Base-by-base conservation (phyloP, 2,888 invertebrate genomes). In the Empis livida region DNA sequence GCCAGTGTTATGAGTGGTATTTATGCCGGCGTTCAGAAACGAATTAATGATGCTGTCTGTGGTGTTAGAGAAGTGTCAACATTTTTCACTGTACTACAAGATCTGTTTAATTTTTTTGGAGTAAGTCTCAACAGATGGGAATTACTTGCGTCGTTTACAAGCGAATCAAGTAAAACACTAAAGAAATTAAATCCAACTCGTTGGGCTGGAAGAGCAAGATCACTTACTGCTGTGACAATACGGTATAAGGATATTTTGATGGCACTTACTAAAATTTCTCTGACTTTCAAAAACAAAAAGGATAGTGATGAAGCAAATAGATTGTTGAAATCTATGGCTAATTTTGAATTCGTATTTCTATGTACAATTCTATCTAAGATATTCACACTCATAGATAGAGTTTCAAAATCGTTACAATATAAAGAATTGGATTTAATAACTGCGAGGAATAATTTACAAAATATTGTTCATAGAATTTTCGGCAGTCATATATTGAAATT, bases 51-150 rank as follows among this genome's bases (percentile, higher is more conserved):
- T 35, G 35, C 35, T 35, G 35, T 35, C 35, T 35, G 35, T 35
- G 37, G 39, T 38, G 32, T 35, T 17, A 23, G 17, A 47, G 46
- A 43, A 43, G 16, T 37, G n/a, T 23, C 31, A 16, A 38, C 23
- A 9, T 40, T 42, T 32, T 46, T 46, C 15, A 17, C 3, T 10
- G 20, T 42, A 4, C 17, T 42, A 8, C 42, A 47, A 43, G 23
- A 43, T 27, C 11, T n/a, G n/a, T n/a, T n/a, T n/a, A n/a, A n/a
- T n/a, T n/a, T 46, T 42, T 46, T 45, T 37, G 14, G 20, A 46
- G 16, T 23, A 23, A 32, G 9, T 32, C 10, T 32, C 3, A 32
- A 8, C 13, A 32, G 32, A 32, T 3, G 20, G 5, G 20, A 32
- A 32, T 8, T 8, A 32, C 32, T 32, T 3, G 9, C 9, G n/a